Conservation (phyloP, 1,140 invertebrate species). For the Anastrepha obliqua region DNA sequence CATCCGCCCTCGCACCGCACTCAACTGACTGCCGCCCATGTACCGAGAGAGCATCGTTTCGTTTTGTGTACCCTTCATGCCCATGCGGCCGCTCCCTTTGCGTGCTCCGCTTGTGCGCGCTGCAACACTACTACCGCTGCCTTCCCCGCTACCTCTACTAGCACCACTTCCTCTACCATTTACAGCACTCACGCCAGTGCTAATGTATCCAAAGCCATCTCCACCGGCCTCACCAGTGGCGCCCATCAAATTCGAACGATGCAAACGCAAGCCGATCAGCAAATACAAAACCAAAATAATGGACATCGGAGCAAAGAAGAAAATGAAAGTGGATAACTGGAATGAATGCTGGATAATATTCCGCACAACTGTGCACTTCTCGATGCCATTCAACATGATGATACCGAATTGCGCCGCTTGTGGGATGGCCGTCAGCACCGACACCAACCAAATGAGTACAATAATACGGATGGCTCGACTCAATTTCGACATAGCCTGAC, state of each 20-base stretch:
- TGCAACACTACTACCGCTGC: slow-evolving; percentile 64
- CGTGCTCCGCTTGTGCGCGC: neutral
- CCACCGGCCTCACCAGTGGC: neutral
- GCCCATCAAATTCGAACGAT: slow-evolving; percentile 67
- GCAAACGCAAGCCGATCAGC: slow-evolving; percentile 81
- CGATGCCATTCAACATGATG: slow-evolving; percentile 76
- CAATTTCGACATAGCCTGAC: slow-evolving; percentile 89
- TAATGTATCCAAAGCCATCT: neutral
- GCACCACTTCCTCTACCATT: neutral
- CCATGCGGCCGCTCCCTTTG: slow-evolving; percentile 50
- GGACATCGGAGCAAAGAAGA: slow-evolving; percentile 87
- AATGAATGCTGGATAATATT: slow-evolving; percentile 80
- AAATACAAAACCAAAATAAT: slow-evolving; percentile 84
- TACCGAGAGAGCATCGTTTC: slow-evolving; percentile 76
- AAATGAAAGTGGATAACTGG: slow-evolving; percentile 83
- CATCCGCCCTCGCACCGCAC: slow-evolving; percentile 69
- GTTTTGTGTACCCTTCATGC: slow-evolving; percentile 75
- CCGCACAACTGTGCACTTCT: slow-evolving; percentile 77
- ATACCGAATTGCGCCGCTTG: slow-evolving; percentile 85
- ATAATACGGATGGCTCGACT: slow-evolving; percentile 83
- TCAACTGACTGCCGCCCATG: slow-evolving; percentile 64
- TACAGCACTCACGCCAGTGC: neutral
- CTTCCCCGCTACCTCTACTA: slow-evolving; percentile 70
- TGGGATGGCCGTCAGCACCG: slow-evolving; percentile 86
- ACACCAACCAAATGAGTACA: slow-evolving; percentile 82